Evolutionary conservation across 2,113 vertebrate species (phyloP).

Genomic region (Heterocephalus glaber): DNA sequence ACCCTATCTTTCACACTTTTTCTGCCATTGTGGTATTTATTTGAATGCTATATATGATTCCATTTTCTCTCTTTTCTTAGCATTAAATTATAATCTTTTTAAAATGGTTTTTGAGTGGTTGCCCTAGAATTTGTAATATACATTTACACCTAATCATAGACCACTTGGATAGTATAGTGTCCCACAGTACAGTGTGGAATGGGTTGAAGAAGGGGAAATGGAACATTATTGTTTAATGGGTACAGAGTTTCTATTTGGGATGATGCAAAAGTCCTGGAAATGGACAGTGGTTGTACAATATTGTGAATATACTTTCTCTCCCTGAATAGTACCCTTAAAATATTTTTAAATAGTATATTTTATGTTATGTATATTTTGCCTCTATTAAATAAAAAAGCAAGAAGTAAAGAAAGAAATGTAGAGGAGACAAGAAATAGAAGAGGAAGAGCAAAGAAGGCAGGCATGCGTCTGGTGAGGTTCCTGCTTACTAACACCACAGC

Average conservation of each 20-base stretch:
- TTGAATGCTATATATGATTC: not conserved
- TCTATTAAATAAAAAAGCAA: not conserved
- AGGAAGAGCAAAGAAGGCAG: not conserved
- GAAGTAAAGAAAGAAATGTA: not conserved
- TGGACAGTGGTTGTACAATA: not conserved
- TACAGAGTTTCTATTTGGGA: not conserved
- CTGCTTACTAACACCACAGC: slow-evolving; percentile 21
- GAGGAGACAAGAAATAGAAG: not conserved
- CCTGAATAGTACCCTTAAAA: not conserved
- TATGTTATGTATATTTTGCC: not conserved
- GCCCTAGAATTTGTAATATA: not conserved
- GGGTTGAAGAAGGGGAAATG: not conserved
- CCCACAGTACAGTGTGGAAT: not conserved
- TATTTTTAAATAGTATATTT: not conserved
- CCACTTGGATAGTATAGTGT: not conserved
- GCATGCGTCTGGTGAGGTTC: not conserved
- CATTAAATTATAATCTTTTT: not conserved
- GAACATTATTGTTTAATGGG: not conserved
- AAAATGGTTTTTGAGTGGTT: not conserved
- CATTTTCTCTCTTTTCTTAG: not conserved
- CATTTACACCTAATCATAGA: not conserved
- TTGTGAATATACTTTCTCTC: not conserved
- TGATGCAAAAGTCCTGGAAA: not conserved
- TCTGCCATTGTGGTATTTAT: not conserved
- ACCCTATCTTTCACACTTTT: not conserved